Base-by-base conservation (phyloP, 2,888 invertebrate species). In the Ornithoptera priamus region DNA sequence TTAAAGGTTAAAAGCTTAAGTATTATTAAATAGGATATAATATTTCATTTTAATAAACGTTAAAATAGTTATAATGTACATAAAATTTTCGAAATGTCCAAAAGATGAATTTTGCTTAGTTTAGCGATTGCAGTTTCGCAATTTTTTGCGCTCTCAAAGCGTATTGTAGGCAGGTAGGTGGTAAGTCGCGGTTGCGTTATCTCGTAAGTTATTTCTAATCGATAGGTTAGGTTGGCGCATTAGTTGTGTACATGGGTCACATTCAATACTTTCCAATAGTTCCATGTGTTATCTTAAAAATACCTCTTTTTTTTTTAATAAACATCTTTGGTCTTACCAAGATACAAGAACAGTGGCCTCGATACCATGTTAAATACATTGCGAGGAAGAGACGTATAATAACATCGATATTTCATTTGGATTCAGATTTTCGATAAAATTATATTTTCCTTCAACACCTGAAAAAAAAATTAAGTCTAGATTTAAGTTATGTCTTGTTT, bases 21-120 rank as follows among this genome's bases (percentile, higher is more conserved):
- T 57, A 57, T 57, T 57, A 20, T 20, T 57, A 57, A 57, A 20
- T 57, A 57, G 50, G 50, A 20, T 57, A 10, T 57, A 20, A 57
- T 20, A 20, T 20, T 57, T 57, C 4, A 50, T 50, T 57, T 57
- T 57, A 20, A 57, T 57, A 20, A 20, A 57, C 10, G 57, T 20
- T 57, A 57, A 18, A 57, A 20, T 57, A 57, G 20, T 57, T 39
- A 57, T 20, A 8, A 20, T 57, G 57, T 57, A 57, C 57, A 57
- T 57, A 57, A 57, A 57, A 20, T 39, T 39, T n/a, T 42, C n/a
- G n/a, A 61, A 61, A n/a, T 36, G 39, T 61, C 61, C 39, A 61
- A 61, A 60, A 39, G n/a, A 42, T 61, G 61, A 42, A 61, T 61
- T 61, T 61, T 61, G 42, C 61, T 39, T 61, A 61, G 61, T 61